These are phyloP conservation scores for Clitarchus hookeri DNA, from an alignment of 2,888 invertebrate genomes.

Conservation along the genomic window DNA sequence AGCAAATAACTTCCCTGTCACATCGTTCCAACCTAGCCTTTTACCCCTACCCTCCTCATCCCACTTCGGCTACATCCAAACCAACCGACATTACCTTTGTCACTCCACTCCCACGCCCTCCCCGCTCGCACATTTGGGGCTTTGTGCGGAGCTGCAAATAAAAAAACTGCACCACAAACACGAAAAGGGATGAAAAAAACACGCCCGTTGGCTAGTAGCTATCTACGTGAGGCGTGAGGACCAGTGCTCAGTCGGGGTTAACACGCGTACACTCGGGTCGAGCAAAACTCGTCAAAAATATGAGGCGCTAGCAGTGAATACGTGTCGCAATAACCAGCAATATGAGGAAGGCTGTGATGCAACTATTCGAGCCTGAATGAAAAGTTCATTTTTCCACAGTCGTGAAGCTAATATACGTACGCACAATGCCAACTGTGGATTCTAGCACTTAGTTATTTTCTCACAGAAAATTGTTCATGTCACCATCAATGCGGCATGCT, in stretches of 20 bases:
- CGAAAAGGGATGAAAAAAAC: not conserved
- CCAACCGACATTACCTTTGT: no score
- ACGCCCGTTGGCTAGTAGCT: not conserved
- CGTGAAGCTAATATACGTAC: no score
- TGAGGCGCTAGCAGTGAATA: no score
- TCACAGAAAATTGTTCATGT: no score
- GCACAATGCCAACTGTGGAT: no score
- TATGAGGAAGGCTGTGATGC: no score
- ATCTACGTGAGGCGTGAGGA: not conserved
- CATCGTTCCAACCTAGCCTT: not conserved
- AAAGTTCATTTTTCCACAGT: no score
- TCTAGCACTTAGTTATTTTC: no score
- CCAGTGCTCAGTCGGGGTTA: not conserved
- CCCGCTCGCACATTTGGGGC: not conserved
- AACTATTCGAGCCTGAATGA: no score
- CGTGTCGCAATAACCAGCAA: no score
- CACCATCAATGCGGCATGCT: no score
- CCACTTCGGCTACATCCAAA: not conserved
- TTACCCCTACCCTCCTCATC: not conserved
- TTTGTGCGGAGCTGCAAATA: not conserved
- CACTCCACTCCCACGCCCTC: not conserved
- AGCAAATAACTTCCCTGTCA: not conserved
- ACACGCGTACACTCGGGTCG: not conserved
- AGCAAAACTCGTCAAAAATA: not conserved
- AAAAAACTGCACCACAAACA: not conserved